A percentile compares a stretch with the other conserved stretches of the same genome.
These are phyloP conservation scores for Marmota monax DNA, from an alignment of 2,113 vertebrate genomes.

Conservation along the genomic window DNA sequence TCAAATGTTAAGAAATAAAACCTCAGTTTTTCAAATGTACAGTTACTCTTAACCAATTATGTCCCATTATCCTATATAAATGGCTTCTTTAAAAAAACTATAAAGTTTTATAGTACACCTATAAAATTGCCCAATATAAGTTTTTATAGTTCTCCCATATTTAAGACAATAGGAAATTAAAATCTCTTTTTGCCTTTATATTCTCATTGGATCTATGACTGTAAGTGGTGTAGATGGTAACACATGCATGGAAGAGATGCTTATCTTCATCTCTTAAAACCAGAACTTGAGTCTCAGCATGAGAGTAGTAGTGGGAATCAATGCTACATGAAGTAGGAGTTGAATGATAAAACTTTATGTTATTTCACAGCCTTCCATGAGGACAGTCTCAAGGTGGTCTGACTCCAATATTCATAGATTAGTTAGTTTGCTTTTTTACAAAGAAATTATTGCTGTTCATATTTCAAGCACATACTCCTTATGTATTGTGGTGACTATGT, in stretches of 20 bases:
- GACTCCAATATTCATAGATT: neutral
- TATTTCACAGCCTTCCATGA: neutral
- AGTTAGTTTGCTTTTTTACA: neutral
- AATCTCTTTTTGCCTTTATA: neutral
- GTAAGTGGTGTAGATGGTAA: neutral
- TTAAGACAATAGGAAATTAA: no score
- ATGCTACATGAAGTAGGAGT: neutral
- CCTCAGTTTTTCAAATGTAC: neutral
- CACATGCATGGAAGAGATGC: fast-evolving
- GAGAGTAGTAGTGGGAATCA: neutral
- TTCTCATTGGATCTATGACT: neutral
- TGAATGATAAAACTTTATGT: neutral
- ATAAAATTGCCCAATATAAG: no score
- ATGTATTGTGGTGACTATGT: no score
- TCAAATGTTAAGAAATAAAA: neutral
- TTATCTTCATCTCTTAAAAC: neutral
- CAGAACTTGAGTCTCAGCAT: neutral
- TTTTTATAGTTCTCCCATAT: no score
- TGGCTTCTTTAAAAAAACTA: no score
- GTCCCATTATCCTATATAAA: no score
- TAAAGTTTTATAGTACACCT: no score
- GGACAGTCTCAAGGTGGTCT: neutral
- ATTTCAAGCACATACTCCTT: neutral
- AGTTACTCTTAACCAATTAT: neutral
- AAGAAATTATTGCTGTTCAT: neutral